Base-by-base conservation (phyloP, 2,113 vertebrate species). In the Bufo gargarizans region DNA sequence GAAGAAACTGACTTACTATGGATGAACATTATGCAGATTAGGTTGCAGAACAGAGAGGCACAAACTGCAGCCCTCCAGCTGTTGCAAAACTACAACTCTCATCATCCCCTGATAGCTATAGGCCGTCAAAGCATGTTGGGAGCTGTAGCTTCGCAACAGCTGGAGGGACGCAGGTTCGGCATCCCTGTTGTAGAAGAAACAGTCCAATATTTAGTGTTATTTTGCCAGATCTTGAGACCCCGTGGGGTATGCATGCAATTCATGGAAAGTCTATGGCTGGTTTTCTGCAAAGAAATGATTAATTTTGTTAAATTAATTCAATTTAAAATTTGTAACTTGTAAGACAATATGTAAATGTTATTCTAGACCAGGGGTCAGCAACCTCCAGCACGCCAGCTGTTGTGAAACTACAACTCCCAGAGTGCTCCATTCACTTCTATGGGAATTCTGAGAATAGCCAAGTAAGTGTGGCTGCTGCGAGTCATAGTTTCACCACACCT, bases 191-290 rank as follows among this genome's bases (percentile, higher is more conserved):
- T 19, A 77, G 45, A 67, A 22, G 53, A 65, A 47, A 79, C 49
- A 67, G 49, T 4, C 59, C 67, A 78, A 86, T 86, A 72, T 72
- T 85, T 74, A 72, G n/a, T 74, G 33, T 58, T 56, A 59, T 85
- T 85, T 85, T 74, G 20, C 33, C 47, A 53, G 83, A 85, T 58
- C 53, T n/a, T 47, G 33, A 45, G 47, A 85, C 22, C 83, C 67
- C 49, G 0, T 4, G 50, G 69, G 47, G 50, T 8, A 43, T 22
- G 49, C 10, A 8, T 65, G 55, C 6, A 69, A 13, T 50, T 11
- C 8, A 17, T 2, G n/a, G 45, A 71, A n/a, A 55, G 61, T 71
- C 20, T 53, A 81, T 2, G 14, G 2, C 61, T 80, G 13, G 20
- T 45, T 55, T 80, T 53, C 59, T 59, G 55, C 10, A 33, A 58